phyloP scores from a whole-genome alignment of 2,888 invertebrate genomes.

The Pammene fasciana region DNA sequence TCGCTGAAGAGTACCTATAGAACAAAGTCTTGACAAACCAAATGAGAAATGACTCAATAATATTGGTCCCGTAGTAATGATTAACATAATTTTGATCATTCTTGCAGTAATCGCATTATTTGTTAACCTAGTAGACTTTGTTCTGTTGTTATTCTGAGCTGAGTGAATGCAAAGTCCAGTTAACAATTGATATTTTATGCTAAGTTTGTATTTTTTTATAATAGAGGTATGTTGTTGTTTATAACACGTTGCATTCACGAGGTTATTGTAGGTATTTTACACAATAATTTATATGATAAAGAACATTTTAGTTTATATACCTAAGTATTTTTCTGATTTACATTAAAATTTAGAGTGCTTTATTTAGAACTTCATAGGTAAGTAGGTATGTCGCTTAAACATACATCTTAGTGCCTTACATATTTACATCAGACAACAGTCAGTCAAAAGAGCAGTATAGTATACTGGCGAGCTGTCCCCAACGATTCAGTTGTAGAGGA shows the following conservation, averaged over 20 bases:
- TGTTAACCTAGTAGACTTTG: conserved; percentile 21
- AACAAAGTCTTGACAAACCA: background rate
- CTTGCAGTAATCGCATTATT: background rate
- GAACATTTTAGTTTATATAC: too few species aligned
- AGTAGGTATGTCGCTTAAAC: too few species aligned
- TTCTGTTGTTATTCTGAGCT: background rate
- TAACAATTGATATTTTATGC: background rate
- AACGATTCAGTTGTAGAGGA: conserved; percentile 51
- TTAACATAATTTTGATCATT: background rate
- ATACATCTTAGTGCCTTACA: too few species aligned
- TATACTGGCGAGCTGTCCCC: conserved; percentile 18
- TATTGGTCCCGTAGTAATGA: background rate
- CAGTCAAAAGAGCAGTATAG: too few species aligned
- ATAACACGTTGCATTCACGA: conserved; percentile 7
- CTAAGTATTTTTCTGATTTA: too few species aligned
- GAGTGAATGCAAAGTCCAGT: conserved; percentile 22
- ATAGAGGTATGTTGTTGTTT: conserved; percentile 22
- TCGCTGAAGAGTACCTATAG: too few species aligned
- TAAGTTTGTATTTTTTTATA: background rate
- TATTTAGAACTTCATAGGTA: too few species aligned
- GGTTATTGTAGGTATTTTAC: background rate
- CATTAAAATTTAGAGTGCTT: too few species aligned
- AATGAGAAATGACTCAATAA: background rate
- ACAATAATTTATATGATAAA: too few species aligned
- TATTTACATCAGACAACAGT: too few species aligned